Evolutionary conservation across 2,797 vertebrate species (phyloP), one percentile per base, ranked within the genome.

Genomic region (Anniella stebbinsi): DNA sequence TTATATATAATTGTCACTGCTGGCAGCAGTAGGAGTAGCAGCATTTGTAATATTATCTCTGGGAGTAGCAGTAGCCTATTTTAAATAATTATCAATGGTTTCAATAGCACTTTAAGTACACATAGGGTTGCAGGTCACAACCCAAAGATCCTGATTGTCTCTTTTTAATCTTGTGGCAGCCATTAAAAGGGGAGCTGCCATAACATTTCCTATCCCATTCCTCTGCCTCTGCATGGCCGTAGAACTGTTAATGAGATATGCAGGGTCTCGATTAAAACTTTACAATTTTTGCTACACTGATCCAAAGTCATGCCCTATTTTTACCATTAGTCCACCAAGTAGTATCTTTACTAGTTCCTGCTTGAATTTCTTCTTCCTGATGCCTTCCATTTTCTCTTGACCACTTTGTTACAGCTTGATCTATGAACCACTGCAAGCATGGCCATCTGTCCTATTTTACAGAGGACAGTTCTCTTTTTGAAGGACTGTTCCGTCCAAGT

Each of bases 81-180:
- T 85, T 41, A 33, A 69, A 66, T 69, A 84, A 66, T 83, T 83
- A 83, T 38, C 57, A 5, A 45, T 84, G 25, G 8, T 67, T 80
- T 63, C 66, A 41, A 66, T 82, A 66, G 36, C 41, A 41, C 36
- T 85, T 72, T 36, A 54, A 73, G 9, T 33, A 72, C 13, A 10
- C n/a, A 18, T 38, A 41, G n/a, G 72, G 72, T 41, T 75, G 54
- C 84, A 86, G 84, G 51, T 60, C 84, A 75, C 36, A 86, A 60
- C 7, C 21, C 75, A n/a, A 28, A 63, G 38, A 17, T 86, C 54
- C 28, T 60, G 25, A 21, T 36, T 54, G 51, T 41, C 30, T 86
- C 23, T 75, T 21, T 63, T 86, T 76, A 60, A 51, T 8, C 60
- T 6, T 25, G 18, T 25, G 57, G n/a, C 36, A 41, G 51, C 25